These are phyloP conservation scores for Masticophis lateralis DNA, from an alignment of 2,797 vertebrate species.

Conservation along the genomic window DNA sequence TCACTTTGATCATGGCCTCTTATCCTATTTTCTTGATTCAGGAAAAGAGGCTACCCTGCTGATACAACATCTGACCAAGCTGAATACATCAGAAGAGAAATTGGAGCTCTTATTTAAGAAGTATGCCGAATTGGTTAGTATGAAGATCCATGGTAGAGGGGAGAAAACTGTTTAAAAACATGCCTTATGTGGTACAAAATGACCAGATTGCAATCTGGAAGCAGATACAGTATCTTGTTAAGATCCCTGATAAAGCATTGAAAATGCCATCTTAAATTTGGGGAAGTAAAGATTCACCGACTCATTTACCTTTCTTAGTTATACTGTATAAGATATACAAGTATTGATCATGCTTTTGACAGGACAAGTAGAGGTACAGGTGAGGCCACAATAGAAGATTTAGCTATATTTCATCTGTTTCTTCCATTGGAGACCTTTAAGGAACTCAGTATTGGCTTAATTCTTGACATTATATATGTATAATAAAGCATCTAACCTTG, in stretches of 20 bases:
- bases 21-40: constrained; percentile 59
- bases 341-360: not conserved
- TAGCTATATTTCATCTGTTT: too few species aligned
- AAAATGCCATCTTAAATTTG: not conserved
- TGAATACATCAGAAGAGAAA: constrained; percentile 83
- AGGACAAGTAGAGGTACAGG: not conserved
- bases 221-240: not conserved
- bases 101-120: constrained; percentile 83
- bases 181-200: not conserved
- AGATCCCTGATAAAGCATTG: not conserved
- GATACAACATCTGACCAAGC: constrained; percentile 80
- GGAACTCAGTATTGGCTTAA: not conserved
- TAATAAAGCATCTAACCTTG: not conserved
- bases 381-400: not conserved
- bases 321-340: not conserved
- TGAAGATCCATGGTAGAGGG: constrained; percentile 13
- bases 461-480: not conserved
- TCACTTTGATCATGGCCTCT: not conserved
- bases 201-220: not conserved
- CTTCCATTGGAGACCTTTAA: not conserved
- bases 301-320: not conserved
- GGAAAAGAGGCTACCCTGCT: constrained; percentile 87
- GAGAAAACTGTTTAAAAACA: not conserved
- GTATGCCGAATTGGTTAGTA: constrained; percentile 87
- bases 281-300: not conserved